Evolutionary conservation across 2,797 vertebrate genomes (phyloP), one percentile per base, ranked within the genome.

Genomic region (Knipowitschia caucasica): DNA sequence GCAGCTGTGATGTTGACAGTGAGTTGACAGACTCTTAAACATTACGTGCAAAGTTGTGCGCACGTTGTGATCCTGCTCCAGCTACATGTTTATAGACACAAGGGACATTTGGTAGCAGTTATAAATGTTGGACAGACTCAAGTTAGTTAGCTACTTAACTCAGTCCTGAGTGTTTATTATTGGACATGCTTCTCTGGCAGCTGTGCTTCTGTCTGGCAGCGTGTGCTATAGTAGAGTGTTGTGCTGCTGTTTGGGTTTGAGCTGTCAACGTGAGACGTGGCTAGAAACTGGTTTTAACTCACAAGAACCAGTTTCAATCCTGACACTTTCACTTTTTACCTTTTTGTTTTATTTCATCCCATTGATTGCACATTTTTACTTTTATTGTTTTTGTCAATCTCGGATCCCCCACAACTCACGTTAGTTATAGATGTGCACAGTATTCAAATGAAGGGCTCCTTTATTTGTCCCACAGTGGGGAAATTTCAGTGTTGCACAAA

Each of bases 401-500:
- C n/a, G n/a, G n/a, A n/a, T n/a, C n/a, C n/a, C n/a, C n/a, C n/a
- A n/a, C n/a, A n/a, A n/a, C n/a, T n/a, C n/a, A n/a, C n/a, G n/a
- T n/a, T n/a, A n/a, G n/a, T n/a, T n/a, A n/a, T n/a, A n/a, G n/a
- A n/a, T n/a, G n/a, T n/a, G n/a, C n/a, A n/a, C n/a, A n/a, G n/a
- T n/a, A n/a, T n/a, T n/a, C n/a, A n/a, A n/a, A n/a, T n/a, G n/a
- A n/a, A n/a, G n/a, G n/a, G n/a, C n/a, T n/a, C n/a, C n/a, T n/a
- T n/a, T n/a, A n/a, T n/a, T n/a, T n/a, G n/a, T n/a, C n/a, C n/a
- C n/a, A n/a, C n/a, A n/a, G n/a, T n/a, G n/a, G n/a, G n/a, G n/a
- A n/a, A 47, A 25, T 15, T 21, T 31, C n/a, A 30, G 34, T 42
- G 45, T 61, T 1, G 7, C 50, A 30, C 40, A n/a, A n/a, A n/a